Percentiles rank a stretch among this genome's conserved stretches.
Conservation (phyloP, 1,140 invertebrate species). For the Trachymyrmex cornetzi region DNA sequence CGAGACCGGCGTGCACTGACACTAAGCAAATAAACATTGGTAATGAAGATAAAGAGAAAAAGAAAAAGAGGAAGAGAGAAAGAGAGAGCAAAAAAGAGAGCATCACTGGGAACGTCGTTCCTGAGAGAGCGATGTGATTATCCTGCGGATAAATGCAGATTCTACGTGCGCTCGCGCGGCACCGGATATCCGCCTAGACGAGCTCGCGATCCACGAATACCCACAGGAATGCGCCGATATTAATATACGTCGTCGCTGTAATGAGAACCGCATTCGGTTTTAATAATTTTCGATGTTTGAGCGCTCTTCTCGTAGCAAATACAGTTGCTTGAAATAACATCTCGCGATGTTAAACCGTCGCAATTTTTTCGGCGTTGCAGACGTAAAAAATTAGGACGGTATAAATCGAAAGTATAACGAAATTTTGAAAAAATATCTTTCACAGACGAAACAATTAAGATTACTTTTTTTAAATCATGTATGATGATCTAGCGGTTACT, state of each 20-base stretch:
- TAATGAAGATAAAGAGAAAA: conserved; percentile 20
- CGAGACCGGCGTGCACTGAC: conserved; percentile 21
- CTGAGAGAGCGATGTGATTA: conserved; percentile 41
- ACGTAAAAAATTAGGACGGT: neutral
- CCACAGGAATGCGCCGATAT: conserved; percentile 17
- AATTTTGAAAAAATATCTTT: neutral
- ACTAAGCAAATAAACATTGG: conserved; percentile 54
- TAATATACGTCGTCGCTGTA: conserved; percentile 33
- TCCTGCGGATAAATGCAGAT: conserved; percentile 29
- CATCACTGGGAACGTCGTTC: conserved; percentile 16
- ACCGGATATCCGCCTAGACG: conserved; percentile 10
- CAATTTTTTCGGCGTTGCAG: neutral
- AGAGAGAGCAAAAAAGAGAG: neutral
- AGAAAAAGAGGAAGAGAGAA: neutral
- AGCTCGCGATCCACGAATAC: neutral
- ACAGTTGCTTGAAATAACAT: neutral
- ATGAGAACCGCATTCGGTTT: conserved; percentile 15
- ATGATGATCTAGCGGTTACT: neutral
- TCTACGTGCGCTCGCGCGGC: neutral
- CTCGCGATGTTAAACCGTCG: neutral
- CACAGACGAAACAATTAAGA: no score
- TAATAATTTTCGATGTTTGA: conserved; percentile 46
- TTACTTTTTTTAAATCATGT: no score
- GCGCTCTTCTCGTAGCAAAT: neutral
- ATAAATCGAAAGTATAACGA: neutral